Base-by-base conservation (phyloP, 2,888 invertebrate genomes). In the Sinelater perroti region DNA sequence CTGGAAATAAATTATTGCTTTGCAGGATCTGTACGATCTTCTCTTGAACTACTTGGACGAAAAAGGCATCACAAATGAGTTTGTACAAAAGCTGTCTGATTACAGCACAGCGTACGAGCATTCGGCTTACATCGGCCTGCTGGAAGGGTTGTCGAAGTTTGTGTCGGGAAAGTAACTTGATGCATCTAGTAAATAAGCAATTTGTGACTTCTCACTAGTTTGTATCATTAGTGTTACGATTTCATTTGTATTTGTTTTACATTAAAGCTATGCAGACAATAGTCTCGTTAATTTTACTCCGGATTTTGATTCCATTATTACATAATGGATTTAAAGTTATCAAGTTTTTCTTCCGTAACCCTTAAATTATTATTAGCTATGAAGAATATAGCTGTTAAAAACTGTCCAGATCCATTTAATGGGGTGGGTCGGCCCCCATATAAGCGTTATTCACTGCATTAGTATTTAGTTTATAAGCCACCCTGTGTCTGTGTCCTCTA, bases 1-100 rank as follows among this genome's bases (percentile, higher is more conserved):
- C 38, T 26, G 10, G 6, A 36, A 16, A 18, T 18, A 1, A 20
- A 11, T 11, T 20, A 51, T 56, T 56, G 62, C 60, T 71, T 85
- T 85, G 10, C 82, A 95, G 93, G 94, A 95, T 73, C 81, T 97
- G 49, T 97, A 97, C 74, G 97, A 97, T 76, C 83, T 96, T 40
- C 81, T 99, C 65, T 91, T 98, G 89, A 96, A 97, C 74, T 84
- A 95, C 66, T 82, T 99, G 55, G 97, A 97, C 78, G 98, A 98
- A 76, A 93, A 98, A 69, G 98, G 98, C 24, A 82, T 99, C 60
- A 90, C 91, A 72, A 95, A 95, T 72, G 93, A 95, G 62, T 97
- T 99, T 79, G 92, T 88, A 0, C 91, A 93, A 69, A 92, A 95
- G 74, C 75, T 99, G 13, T 87, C 93, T 0, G 89, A 92, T 61